Evolutionary conservation across 2,888 invertebrate genomes (phyloP).

Genomic region (Eulithis prunata): DNA sequence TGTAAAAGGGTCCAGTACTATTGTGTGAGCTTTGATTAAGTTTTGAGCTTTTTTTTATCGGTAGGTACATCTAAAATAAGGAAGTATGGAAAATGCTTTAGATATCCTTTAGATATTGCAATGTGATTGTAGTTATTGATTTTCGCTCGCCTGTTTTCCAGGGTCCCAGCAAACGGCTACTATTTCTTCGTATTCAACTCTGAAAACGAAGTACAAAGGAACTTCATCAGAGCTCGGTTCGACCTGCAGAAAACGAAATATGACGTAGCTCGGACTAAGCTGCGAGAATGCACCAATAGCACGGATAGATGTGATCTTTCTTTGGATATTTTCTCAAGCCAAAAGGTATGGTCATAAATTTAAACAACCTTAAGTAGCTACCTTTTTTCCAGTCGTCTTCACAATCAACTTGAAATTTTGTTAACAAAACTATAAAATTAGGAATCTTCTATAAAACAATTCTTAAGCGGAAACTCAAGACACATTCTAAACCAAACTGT

Average conservation of each 20-base stretch:
- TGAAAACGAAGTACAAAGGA: conserved; percentile 90
- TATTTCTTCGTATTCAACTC: conserved; percentile 94
- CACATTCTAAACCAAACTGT: too few relatives aligned
- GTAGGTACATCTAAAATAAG: too few relatives aligned
- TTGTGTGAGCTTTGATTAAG: background rate
- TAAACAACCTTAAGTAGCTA: background rate
- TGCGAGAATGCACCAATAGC: conserved; percentile 86
- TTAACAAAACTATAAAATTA: too few relatives aligned
- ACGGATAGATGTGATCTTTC: conserved; percentile 86
- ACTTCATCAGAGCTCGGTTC: conserved; percentile 88
- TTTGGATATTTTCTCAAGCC: conserved; percentile 87
- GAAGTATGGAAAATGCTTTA: too few relatives aligned
- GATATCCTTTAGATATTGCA: too few relatives aligned
- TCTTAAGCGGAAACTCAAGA: too few relatives aligned
- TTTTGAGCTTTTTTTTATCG: background rate
- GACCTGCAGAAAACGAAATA: conserved; percentile 89
- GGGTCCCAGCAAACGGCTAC: conserved; percentile 90
- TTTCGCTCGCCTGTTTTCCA: conserved; percentile 48
- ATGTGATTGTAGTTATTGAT: too few relatives aligned
- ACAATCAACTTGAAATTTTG: too few relatives aligned
- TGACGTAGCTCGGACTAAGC: conserved; percentile 85
- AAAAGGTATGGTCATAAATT: conserved; percentile 74
- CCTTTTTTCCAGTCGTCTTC: too few relatives aligned
- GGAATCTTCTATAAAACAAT: too few relatives aligned
- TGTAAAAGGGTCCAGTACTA: too few relatives aligned